Percentiles rank a stretch among this genome's conserved stretches.
phyloP scores from a whole-genome alignment of 1,140 invertebrate genomes.

The Oreohelix idahoensis region DNA sequence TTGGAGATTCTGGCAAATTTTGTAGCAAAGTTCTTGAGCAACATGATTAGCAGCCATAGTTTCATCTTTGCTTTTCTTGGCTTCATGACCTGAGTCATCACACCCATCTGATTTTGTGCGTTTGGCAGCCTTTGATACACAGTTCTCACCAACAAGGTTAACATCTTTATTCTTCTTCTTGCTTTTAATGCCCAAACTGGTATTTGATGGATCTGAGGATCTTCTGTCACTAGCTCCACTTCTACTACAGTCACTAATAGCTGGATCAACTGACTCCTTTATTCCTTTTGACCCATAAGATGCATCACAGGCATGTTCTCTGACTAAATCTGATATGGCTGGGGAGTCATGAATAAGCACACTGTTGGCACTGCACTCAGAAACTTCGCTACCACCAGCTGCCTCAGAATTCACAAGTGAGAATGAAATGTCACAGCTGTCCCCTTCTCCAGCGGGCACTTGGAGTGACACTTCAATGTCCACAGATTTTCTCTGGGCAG shows the following conservation, averaged over 20 bases:
- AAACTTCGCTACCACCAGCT: background rate
- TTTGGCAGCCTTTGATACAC: conserved; percentile 30
- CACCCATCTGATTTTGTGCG: conserved; percentile 28
- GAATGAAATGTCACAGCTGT: background rate
- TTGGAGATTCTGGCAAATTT: conserved; percentile 83
- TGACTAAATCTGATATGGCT: background rate
- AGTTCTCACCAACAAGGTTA: conserved; percentile 31
- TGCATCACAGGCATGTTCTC: conserved; percentile 4
- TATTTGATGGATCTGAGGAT: conserved; percentile 24
- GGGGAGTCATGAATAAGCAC: background rate
- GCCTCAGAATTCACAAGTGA: background rate
- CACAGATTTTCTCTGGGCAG: conserved; percentile 10
- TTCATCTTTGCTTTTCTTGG: conserved; percentile 34
- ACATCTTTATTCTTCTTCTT: conserved; percentile 12
- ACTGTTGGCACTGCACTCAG: background rate
- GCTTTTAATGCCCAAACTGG: background rate
- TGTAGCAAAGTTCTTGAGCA: conserved; percentile 78
- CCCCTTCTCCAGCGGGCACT: conserved; percentile 1
- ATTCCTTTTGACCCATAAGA: background rate
- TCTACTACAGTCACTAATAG: background rate
- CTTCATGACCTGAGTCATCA: conserved; percentile 34
- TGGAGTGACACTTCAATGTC: conserved; percentile 13
- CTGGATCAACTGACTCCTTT: conserved; percentile 34
- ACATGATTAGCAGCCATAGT: conserved; percentile 7
- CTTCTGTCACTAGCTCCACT: background rate